Percentiles rank a stretch among this genome's conserved stretches.
Evolutionary conservation across 2,113 vertebrate genomes (phyloP).

Genomic region (Prinia subflava): DNA sequence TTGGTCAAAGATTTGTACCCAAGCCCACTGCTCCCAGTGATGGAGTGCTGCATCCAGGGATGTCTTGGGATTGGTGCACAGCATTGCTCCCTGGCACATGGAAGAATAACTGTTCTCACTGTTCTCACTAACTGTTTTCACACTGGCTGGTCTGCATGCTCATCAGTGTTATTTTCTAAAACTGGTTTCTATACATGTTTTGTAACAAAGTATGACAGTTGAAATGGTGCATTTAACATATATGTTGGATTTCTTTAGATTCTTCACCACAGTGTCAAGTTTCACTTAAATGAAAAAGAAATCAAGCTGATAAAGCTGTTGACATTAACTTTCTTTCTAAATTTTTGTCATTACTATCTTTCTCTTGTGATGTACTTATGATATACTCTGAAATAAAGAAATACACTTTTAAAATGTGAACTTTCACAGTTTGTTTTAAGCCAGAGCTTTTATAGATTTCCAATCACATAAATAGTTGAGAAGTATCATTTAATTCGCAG

Average conservation of each 20-base stretch:
- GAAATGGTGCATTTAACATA: neutral
- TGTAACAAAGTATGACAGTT: neutral
- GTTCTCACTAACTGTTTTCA: no score
- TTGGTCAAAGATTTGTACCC: neutral
- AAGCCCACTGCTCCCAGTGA: neutral
- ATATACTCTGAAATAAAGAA: neutral
- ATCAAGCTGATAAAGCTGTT: neutral
- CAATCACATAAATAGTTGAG: neutral
- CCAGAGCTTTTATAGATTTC: neutral
- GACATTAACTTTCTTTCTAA: neutral
- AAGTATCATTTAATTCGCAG: neutral
- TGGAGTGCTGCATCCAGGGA: neutral
- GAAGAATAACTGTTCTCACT: neutral
- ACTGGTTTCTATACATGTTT: neutral
- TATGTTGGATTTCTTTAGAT: neutral
- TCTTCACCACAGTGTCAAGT: neutral
- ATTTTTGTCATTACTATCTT: neutral
- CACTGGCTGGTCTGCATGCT: accelerated
- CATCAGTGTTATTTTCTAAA: neutral
- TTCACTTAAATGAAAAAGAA: neutral
- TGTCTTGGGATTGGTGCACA: neutral
- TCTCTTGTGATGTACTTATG: neutral
- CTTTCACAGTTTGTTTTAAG: neutral
- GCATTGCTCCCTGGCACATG: neutral
- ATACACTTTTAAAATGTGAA: neutral